Conservation (phyloP, 2,113 vertebrate species). For the Dascyllus trimaculatus region DNA sequence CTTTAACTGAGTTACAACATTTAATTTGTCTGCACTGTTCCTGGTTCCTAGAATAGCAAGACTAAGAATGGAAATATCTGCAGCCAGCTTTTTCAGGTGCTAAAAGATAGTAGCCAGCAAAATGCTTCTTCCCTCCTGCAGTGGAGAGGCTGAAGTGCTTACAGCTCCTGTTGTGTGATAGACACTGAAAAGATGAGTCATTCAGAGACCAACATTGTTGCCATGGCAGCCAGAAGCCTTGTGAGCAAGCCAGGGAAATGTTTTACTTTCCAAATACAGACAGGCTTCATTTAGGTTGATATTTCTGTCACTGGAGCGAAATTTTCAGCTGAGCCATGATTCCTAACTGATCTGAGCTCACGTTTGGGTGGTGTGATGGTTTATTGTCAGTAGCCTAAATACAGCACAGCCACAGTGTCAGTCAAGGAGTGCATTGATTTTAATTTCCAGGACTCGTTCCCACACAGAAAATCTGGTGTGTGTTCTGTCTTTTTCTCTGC, state of each 20-base stretch:
- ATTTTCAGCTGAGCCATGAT: conserved; percentile 39
- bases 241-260: conserved; percentile 67
- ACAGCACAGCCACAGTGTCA: neutral
- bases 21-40: neutral
- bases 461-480: neutral
- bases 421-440: neutral
- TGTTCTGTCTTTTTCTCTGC: neutral
- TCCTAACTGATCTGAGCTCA: conserved; percentile 25
- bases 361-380: conserved; percentile 1
- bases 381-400: conserved; percentile 11
- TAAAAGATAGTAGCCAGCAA: conserved; percentile 47
- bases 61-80: conserved; percentile 20
- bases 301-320: conserved; percentile 59
- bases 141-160: conserved; percentile 63
- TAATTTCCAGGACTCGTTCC: neutral
- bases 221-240: conserved; percentile 80
- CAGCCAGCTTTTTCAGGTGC: conserved; percentile 30
- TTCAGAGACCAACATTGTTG: conserved; percentile 74
- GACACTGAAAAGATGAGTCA: conserved; percentile 82
- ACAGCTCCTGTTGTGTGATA: conserved; percentile 75
- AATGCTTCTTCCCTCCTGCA: conserved; percentile 60
- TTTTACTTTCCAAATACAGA: conserved; percentile 75
- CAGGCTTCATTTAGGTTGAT: conserved; percentile 58
- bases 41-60: neutral
- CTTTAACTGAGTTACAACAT: neutral